Base-by-base conservation (phyloP, 2,797 vertebrate species). In the Sebastes cheni region DNA sequence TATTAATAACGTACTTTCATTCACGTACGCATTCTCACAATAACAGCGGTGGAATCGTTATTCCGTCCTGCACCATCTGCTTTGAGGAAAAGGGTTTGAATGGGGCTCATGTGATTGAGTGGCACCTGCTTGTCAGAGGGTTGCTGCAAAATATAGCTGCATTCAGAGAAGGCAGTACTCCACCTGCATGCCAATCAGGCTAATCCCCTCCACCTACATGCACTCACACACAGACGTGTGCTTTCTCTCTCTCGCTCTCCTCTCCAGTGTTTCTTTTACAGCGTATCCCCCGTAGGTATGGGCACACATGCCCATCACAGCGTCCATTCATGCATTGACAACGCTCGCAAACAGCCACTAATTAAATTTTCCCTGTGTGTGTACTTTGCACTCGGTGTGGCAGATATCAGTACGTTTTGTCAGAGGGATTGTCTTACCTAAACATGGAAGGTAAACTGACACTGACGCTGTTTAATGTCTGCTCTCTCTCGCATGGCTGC, bases 101-200 rank as follows among this genome's bases (percentile, higher is more conserved):
- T 79, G 90, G 91, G 92, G 80, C 77, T 88, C 82, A 79, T 85
- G 74, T 95, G 95, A 95, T 96, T 95, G 96, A 97, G 92, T 96
- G 96, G 95, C 96, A 97, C 95, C 96, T 97, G 96, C 96, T 96
- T 96, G 96, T 97, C 95, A 97, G 74, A 77, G 78, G 81, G 85
- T 93, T 96, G 92, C 95, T 95, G 95, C 94, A 95, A 96, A 96
- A 96, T 97, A 95, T 95, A 93, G 94, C 94, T 95, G 96, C 94
- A 93, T 93, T 93, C 85, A 75, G 89, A 91, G 92, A 90, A 83
- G 82, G 77, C 67, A 59, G 85, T 81, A 93, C 95, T 91, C 94
- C 93, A 95, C 95, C 95, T 96, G 95, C 95, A 96, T 97, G 94
- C 92, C 94, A 97, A 97, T 96, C 95, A 96, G 80, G 89, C 91